Conservation (phyloP, 1,140 invertebrate species). For the Drosophila lacertosa region DNA sequence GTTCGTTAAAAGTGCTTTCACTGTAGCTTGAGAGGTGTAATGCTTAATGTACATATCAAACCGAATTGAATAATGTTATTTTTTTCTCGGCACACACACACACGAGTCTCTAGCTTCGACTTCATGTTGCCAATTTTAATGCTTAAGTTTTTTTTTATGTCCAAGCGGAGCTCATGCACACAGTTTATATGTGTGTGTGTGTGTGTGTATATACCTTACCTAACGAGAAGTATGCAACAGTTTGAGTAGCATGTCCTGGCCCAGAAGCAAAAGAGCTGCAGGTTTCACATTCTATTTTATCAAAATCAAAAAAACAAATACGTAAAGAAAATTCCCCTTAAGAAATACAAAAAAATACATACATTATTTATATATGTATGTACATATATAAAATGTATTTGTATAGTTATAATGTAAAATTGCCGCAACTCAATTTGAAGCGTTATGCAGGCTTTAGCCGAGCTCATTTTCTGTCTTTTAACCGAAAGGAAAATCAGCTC, state of each 20-base stretch:
- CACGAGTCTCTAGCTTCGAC: neutral
- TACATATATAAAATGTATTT: slow-evolving; percentile 31
- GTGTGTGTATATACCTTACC: neutral
- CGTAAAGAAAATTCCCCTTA: slow-evolving; percentile 4
- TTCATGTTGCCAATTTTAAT: slow-evolving; percentile 36
- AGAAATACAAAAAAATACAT: slow-evolving; percentile 32
- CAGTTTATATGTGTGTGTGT: neutral
- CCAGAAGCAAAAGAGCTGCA: neutral
- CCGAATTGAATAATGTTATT: neutral
- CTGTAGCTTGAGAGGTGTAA: neutral
- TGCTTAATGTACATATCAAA: slow-evolving; percentile 27
- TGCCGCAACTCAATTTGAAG: slow-evolving; percentile 7
- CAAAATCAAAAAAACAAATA: too few species aligned
- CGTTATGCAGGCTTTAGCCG: neutral
- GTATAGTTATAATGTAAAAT: slow-evolving; percentile 22
- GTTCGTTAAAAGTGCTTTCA: neutral
- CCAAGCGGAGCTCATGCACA: neutral
- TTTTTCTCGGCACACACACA: neutral
- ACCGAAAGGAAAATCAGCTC: neutral
- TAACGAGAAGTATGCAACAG: neutral
- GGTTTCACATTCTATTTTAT: slow-evolving; percentile 26
- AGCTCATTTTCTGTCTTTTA: neutral
- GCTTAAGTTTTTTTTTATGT: slow-evolving; percentile 14
- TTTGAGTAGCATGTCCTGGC: slow-evolving; percentile 20
- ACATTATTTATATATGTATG: slow-evolving; percentile 30